Conservation (phyloP, 2,113 vertebrate species). For the Uria lomvia region DNA sequence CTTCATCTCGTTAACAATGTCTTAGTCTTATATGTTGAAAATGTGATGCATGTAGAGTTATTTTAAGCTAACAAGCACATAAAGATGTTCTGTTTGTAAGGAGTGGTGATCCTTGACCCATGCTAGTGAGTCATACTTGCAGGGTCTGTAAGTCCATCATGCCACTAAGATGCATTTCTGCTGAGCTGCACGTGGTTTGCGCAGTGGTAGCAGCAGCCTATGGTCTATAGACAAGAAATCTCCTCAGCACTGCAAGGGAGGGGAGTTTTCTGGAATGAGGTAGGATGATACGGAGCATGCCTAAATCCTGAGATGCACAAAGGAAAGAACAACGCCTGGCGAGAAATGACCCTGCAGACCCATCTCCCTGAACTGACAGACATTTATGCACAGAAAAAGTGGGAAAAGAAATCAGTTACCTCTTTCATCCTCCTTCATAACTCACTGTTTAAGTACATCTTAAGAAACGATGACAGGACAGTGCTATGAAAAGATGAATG, state of each 20-base stretch:
- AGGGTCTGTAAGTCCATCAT: background rate
- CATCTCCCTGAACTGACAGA: background rate
- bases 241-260: background rate
- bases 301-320: background rate
- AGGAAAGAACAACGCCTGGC: background rate
- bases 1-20: background rate
- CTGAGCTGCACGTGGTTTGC: background rate
- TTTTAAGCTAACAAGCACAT: background rate
- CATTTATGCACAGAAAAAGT: background rate
- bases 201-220: background rate
- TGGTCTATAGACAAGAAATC: background rate
- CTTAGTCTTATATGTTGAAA: background rate
- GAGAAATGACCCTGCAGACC: background rate
- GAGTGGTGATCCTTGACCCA: background rate
- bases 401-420: background rate
- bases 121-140: background rate
- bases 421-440: background rate
- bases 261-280: background rate
- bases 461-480: background rate
- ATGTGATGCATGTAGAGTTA: rapidly evolving
- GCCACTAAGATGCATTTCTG: background rate
- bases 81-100: background rate
- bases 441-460: background rate
- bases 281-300: background rate
- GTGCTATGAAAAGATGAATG: background rate